Evolutionary conservation across 2,113 vertebrate genomes (phyloP).

Genomic region (Eidolon helvum): DNA sequence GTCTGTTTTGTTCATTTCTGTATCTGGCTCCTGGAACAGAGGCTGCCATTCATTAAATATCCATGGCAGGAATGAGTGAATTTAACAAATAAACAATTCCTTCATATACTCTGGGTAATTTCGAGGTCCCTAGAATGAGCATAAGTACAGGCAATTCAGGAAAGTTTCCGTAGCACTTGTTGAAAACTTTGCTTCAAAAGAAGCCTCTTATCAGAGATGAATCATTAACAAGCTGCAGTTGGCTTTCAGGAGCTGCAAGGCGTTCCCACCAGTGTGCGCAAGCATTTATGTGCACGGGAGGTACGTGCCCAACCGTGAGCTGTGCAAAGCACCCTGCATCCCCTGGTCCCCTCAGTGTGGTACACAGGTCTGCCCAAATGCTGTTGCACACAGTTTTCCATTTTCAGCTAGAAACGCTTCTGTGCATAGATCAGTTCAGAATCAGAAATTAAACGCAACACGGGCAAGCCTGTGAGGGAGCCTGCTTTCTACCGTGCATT

Average conservation of each 20-base stretch:
- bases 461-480: neutral
- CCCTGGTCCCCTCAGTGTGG: fast-evolving
- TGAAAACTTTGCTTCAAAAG: neutral
- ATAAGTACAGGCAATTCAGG: neutral
- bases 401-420: neutral
- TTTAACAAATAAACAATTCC: neutral
- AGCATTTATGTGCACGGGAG: fast-evolving
- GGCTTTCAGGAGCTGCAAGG: neutral
- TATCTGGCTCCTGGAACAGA: neutral
- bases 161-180: neutral
- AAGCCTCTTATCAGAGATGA: neutral
- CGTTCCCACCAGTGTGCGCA: fast-evolving
- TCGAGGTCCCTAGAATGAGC: neutral
- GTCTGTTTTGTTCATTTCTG: neutral
- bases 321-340: neutral
- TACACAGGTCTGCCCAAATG: fast-evolving
- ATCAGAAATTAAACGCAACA: conserved; percentile 48
- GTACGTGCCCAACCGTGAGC: fast-evolving
- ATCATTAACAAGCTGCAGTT: neutral
- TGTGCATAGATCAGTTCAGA: conserved; percentile 28
- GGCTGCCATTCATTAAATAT: neutral
- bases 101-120: neutral
- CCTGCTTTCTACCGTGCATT: neutral
- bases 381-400: neutral
- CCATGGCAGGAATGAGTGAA: neutral